These are phyloP conservation scores for Philonicus albiceps DNA, from an alignment of 2,888 invertebrate species.

Conservation along the genomic window DNA sequence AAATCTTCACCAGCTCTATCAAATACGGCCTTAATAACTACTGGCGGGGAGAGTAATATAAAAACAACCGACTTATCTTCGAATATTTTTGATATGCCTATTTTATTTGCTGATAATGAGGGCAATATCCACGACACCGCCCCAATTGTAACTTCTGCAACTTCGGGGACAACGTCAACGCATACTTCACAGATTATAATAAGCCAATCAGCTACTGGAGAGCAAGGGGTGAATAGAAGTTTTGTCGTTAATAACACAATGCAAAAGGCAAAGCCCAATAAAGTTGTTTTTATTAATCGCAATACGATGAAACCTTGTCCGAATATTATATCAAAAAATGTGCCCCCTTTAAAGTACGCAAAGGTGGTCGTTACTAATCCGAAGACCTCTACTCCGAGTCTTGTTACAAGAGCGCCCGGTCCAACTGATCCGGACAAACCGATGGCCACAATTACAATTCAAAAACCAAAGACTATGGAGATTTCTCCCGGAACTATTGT, in stretches of 20 bases:
- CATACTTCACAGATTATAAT: conserved; percentile 25
- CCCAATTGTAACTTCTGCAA: conserved; percentile 49
- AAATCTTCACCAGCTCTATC: conserved; percentile 55
- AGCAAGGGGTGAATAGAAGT: conserved; percentile 50
- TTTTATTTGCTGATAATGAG: conserved; percentile 71
- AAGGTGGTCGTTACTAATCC: conserved; percentile 57
- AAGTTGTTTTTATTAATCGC: conserved; percentile 61
- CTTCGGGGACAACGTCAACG: background rate
- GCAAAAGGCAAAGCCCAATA: conserved; percentile 53
- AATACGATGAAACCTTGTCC: conserved; percentile 59
- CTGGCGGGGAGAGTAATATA: conserved; percentile 49
- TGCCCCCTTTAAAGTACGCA: conserved; percentile 55
- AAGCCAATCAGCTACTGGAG: background rate
- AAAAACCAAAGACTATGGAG: conserved; percentile 30
- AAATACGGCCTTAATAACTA: conserved; percentile 50
- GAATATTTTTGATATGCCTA: conserved; percentile 72
- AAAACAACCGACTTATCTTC: conserved; percentile 63
- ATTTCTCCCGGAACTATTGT: conserved; percentile 12
- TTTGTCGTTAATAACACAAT: conserved; percentile 55
- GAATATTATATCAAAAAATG: conserved; percentile 54
- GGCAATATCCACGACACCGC: conserved; percentile 56
- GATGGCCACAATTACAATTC: conserved; percentile 38
- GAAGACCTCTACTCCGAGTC: conserved; percentile 51
- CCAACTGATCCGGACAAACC: conserved; percentile 1
- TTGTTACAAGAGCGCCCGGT: conserved; percentile 44